Evolutionary conservation across 2,113 vertebrate species (phyloP).

Genomic region (Caretta caretta): DNA sequence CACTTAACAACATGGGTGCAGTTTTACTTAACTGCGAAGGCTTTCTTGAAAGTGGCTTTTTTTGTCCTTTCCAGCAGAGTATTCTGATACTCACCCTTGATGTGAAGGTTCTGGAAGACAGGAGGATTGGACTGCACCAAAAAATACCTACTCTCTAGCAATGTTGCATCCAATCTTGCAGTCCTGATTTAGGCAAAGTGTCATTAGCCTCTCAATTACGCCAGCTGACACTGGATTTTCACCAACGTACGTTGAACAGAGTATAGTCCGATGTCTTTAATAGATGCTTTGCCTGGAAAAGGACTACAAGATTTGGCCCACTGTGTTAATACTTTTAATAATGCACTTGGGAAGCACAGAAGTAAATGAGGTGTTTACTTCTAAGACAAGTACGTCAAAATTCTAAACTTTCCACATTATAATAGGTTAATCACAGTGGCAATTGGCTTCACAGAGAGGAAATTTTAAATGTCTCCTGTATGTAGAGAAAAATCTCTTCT

Average conservation of each 20-base stretch:
- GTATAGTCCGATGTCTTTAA: background rate
- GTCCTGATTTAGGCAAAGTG: background rate
- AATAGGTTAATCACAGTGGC: background rate
- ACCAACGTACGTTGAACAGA: background rate
- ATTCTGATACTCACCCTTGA: background rate
- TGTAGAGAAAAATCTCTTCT: background rate
- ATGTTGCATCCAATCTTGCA: background rate
- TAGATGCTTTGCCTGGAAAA: background rate
- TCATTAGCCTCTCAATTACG: background rate
- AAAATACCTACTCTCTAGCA: background rate
- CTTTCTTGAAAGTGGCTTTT: constrained; percentile 8
- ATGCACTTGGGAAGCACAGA: background rate
- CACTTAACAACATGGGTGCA: background rate
- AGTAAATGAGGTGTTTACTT: background rate
- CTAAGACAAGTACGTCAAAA: background rate
- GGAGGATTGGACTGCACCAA: background rate
- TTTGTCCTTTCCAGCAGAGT: background rate
- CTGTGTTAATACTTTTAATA: background rate
- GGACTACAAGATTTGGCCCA: background rate
- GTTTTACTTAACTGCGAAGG: background rate
- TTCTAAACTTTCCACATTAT: background rate
- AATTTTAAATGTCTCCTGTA: background rate
- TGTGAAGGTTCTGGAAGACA: background rate
- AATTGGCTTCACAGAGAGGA: background rate
- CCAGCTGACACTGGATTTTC: background rate